Evolutionary conservation across 1,140 invertebrate genomes (phyloP), one percentile per base, ranked within the genome.

Genomic region (Drosophila ficusphila): DNA sequence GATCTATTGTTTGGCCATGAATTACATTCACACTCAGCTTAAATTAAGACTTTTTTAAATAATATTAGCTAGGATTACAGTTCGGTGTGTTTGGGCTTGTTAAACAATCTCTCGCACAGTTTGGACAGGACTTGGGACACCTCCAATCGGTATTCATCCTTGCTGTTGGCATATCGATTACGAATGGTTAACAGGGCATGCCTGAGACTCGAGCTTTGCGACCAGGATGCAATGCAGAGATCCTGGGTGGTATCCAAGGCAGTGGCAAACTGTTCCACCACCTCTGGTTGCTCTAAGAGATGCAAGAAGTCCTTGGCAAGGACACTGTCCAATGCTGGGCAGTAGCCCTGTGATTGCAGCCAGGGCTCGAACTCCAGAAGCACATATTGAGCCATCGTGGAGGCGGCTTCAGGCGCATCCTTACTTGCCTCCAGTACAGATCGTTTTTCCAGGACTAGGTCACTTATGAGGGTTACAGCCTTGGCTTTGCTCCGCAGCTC

Each of bases 401-500:
- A 49, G 5, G 42, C 52, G 2, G 49, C 38, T 29, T 76, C 71
- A 2, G 60, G 23, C 6, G 69, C 54, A 9, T 71, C 62, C 6
- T 49, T 60, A 33, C 44, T 54, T 0, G 31, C 19, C 23, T 90
- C 74, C 1, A 91, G 39, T 2, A 67, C 70, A 4, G 68, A 68
- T 18, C 71, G 62, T 44, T 82, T 79, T 23, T 90, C 89, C 9
- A 75, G 41, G 8, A 91, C 46, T n/a, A 91, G 29, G 41, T 91
- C 90, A 12, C 76, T 74, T 8, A 91, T 86, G 3, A 91, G 41
- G 0, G 89, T 86, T 0, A 90, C 68, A 2, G 60, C 89, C 18
- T 91, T 91, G 3, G 77, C 77, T 27, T 91, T 91, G 12, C 74
- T 79, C 25, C 82, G 77, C 1, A 91, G 34, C 36, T 90, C 86